Base-by-base conservation (phyloP, 2,888 invertebrate species). In the Uloborus plumipes region DNA sequence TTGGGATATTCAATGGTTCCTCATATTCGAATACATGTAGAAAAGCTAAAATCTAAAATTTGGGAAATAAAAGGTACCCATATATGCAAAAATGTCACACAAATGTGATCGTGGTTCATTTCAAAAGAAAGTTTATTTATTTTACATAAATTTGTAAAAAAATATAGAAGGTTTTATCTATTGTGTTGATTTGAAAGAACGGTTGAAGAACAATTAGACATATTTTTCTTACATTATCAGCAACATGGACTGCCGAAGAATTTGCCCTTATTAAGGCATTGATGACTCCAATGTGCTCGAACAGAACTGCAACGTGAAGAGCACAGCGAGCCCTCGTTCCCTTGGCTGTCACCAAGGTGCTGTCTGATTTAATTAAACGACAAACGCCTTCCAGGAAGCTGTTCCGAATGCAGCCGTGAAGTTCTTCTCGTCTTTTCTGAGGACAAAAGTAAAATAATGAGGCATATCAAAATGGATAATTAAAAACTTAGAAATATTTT, bases 191-290 rank as follows among this genome's bases (percentile, higher is more conserved):
- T n/a, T n/a, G n/a, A 26, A 26, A 26, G 26, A 26, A 26, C 2
- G 26, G 26, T 26, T 26, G 2, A 26, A 26, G 4, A 4, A 39
- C 9, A 39, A 39, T 79, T 11, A 50, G 26, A 59, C 14, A 14
- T 49, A 55, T 9, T 18, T 9, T n/a, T 64, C 93, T 92, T 89
- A 97, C 96, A 89, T 96, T 96, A 89, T 97, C 97, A 16, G 95
- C 94, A 78, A 94, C 91, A 79, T 92, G 91, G 51, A 96, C 89
- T 0, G 94, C 92, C 86, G 94, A 93, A 0, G 85, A 72, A 62
- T 85, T 86, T 1, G 82, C 76, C 26, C 84, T 77, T 31, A 86
- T 78, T 2, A 86, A 66, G 0, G 69, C 61, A 61, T 88, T 87
- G 49, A 89, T 88, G 47, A 89, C 88, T 64, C 89, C 88, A 7